These are phyloP conservation scores for Mandrillus leucophaeus DNA, from an alignment of 2,113 vertebrate genomes.

Conservation along the genomic window DNA sequence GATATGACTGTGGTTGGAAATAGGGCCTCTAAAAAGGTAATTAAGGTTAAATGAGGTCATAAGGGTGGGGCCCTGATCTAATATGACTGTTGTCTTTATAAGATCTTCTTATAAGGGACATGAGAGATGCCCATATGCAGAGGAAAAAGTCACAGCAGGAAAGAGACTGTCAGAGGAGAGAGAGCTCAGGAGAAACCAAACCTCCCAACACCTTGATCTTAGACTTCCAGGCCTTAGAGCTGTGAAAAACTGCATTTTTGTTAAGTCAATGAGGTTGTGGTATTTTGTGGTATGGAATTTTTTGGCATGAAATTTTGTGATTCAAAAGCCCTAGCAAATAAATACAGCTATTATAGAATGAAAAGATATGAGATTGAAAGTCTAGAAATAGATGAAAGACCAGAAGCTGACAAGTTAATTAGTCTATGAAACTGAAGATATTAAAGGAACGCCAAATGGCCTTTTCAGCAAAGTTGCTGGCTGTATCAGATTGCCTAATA, in stretches of 20 bases:
- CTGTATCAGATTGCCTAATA: background rate
- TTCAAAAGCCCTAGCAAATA: background rate
- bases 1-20: background rate
- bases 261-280: background rate
- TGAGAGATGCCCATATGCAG: background rate
- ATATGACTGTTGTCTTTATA: background rate
- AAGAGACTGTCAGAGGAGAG: background rate
- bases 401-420: background rate
- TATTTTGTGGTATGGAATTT: background rate
- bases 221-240: background rate
- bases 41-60: background rate
- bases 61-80: background rate
- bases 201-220: background rate
- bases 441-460: background rate
- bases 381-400: background rate
- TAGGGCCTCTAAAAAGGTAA: background rate
- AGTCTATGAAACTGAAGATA: background rate
- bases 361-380: background rate
- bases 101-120: background rate
- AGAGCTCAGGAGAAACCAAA: background rate
- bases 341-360: background rate
- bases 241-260: background rate
- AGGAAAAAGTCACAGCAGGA: background rate
- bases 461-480: background rate
- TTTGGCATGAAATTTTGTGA: background rate